Evolutionary conservation across 2,113 vertebrate species (phyloP).

Genomic region (Syrmaticus mikado): DNA sequence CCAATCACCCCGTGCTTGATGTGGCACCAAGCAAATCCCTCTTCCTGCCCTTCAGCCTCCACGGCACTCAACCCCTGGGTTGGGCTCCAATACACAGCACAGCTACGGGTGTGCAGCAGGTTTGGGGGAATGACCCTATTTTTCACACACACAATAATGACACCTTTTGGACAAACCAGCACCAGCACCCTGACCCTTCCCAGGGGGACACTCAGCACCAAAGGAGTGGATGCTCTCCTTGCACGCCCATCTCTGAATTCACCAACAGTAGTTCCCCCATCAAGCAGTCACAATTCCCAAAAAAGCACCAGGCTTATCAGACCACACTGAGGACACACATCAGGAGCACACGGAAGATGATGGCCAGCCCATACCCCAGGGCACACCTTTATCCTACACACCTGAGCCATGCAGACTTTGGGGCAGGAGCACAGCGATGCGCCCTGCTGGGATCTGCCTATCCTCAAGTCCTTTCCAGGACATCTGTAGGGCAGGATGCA

Average conservation of each 20-base stretch:
- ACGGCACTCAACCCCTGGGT: accelerated
- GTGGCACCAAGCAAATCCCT: neutral
- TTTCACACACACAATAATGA: too few species aligned
- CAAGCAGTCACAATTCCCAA: neutral
- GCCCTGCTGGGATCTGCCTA: neutral
- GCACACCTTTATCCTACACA: neutral
- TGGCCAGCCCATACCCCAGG: neutral
- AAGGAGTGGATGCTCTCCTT: neutral
- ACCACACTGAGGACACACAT: neutral
- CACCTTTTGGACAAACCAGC: neutral
- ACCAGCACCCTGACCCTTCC: neutral
- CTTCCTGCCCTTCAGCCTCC: neutral
- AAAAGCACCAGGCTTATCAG: neutral
- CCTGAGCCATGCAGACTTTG: neutral
- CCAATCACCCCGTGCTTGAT: neutral
- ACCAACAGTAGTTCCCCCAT: neutral
- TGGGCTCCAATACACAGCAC: neutral
- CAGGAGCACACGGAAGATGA: neutral
- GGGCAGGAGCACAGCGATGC: accelerated
- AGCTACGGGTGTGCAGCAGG: neutral
- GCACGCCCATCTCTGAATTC: neutral
- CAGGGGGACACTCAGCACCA: too few species aligned
- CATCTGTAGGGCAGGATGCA: neutral
- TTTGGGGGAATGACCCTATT: neutral
- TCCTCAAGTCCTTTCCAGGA: neutral